Base-by-base conservation (phyloP, 1,140 invertebrate genomes). In the Aporrectodea caliginosa region DNA sequence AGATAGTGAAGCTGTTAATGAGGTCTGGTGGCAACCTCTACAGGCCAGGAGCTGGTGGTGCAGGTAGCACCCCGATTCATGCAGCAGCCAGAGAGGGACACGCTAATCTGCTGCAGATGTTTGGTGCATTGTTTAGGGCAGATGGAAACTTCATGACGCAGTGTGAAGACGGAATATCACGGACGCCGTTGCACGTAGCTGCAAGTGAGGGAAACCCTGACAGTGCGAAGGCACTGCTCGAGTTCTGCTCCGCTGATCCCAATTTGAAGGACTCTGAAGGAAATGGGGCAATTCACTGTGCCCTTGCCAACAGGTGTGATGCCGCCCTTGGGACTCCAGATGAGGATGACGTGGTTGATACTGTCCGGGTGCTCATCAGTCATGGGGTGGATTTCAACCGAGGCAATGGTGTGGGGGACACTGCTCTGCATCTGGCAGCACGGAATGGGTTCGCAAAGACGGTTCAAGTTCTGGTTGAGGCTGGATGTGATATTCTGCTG, bases 401-500 rank as follows among this genome's bases (percentile, higher is more conserved):
- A 22, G 78, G 78, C 22, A 85, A 85, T 69, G 79, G 68, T 29
- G 71, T 83, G 30, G 82, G 83, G 0, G 84, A 86, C 79, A 84
- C 83, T 16, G 73, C 84, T 1, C 77, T 85, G 16, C 82, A 84
- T 43, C 84, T 85, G 80, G 86, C 87, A 12, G 78, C 75, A 30
- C 35, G 35, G 73, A 79, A 81, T 68, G 80, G 76, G 27, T 81
- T 78, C 35, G 70, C 73, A 12, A 73, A 79, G 34, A 43, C 43
- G 30, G 71, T 79, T 2, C 34, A 81, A 27, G 12, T 75, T 0
- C 80, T 81, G 43, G 68, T 81, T 14, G 22, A 43, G 1, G 31
- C 33, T 27, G 35, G 71, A 31, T 31, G 31, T 32, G 78, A 79
- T 74, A 70, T 71, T 0, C n/a, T 75, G 27, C 35, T 79, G 29